Evolutionary conservation across 2,797 vertebrate genomes (phyloP).

Genomic region (Tiaroga cobitis): DNA sequence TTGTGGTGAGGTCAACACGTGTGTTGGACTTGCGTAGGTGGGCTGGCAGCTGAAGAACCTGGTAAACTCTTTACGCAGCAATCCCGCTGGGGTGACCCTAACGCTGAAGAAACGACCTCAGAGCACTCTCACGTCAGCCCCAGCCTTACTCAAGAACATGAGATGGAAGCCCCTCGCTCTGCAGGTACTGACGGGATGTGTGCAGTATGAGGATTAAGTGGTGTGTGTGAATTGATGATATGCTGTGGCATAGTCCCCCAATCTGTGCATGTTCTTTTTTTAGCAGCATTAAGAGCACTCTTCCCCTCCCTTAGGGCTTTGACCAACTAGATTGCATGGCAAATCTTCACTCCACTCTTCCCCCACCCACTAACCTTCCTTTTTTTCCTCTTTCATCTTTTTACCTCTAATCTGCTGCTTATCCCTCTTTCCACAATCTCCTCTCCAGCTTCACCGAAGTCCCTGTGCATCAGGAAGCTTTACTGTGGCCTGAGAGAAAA

Average conservation of each 20-base stretch:
- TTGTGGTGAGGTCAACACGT: conserved; percentile 21
- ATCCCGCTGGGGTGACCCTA: conserved; percentile 89
- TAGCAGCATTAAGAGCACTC: conserved; percentile 69
- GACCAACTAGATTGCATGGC: conserved; percentile 63
- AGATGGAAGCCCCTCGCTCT: conserved; percentile 91
- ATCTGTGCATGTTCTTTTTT: conserved; percentile 66
- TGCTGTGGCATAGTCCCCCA: conserved; percentile 59
- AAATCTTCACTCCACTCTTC: conserved; percentile 48
- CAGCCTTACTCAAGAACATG: conserved; percentile 92
- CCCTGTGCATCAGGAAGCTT: conserved; percentile 29
- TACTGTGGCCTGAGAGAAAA: conserved; percentile 22
- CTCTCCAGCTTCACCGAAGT: conserved; percentile 52
- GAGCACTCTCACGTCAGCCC: conserved; percentile 90
- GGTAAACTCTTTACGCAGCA: conserved; percentile 88
- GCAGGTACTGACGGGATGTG: conserved; percentile 75
- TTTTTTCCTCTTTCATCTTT: conserved; percentile 14
- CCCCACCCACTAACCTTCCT: conserved; percentile 23
- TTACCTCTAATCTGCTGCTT: conserved; percentile 46
- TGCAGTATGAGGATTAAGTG: conserved; percentile 52
- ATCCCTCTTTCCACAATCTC: conserved; percentile 53
- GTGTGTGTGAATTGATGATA: conserved; percentile 53
- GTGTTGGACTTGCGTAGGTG: conserved; percentile 74
- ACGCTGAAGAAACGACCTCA: conserved; percentile 92
- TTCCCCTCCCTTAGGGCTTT: conserved; percentile 65
- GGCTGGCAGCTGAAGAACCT: conserved; percentile 95